Evolutionary conservation across 2,797 vertebrate genomes (phyloP), one percentile per base, ranked within the genome.

Genomic region (Oreochromis grahami): DNA sequence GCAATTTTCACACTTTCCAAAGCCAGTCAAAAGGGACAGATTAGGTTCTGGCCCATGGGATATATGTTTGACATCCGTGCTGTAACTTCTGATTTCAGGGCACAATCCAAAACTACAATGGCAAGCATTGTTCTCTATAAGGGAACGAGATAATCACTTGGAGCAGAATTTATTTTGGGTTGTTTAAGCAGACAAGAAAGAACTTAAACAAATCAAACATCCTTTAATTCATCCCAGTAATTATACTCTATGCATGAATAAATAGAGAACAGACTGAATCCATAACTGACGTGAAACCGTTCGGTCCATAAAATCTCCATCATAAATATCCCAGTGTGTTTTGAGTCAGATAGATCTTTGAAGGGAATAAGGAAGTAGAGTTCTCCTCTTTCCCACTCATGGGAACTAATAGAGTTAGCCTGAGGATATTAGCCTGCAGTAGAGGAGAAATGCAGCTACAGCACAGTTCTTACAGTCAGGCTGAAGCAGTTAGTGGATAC

Each of bases 351-450:
- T 84, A 81, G 82, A 86, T 80, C 83, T 81, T 90, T 68, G 77
- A 83, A 84, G 82, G 87, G 86, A 88, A 90, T 83, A 83, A 91
- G 78, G 78, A 92, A 89, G 84, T 83, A 88, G 77, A 78, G 72
- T 87, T 83, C 84, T 80, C 80, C 60, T 79, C 78, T 84, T 87
- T 78, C 52, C 76, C 52, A 79, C 91, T 91, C 91, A 84, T 82
- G 89, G 89, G 86, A 92, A 76, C 84, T 86, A 92, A 91, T 85
- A 86, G 84, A 89, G 90, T 91, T 89, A 86, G 88, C 92, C 88
- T 50, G 81, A 79, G 88, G 93, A 83, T 85, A 84, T 90, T 86
- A 88, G 90, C 92, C 88, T 90, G 86, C 38, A 53, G 91, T 88
- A 41, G 53, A 77, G 77, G 53, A 77, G 52, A 68, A 70, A 85